A percentile compares a stretch with the other conserved stretches of the same genome.
These are phyloP conservation scores for Siderastrea radians DNA, from an alignment of 92 coral and sea anemone species.

Conservation along the genomic window DNA sequence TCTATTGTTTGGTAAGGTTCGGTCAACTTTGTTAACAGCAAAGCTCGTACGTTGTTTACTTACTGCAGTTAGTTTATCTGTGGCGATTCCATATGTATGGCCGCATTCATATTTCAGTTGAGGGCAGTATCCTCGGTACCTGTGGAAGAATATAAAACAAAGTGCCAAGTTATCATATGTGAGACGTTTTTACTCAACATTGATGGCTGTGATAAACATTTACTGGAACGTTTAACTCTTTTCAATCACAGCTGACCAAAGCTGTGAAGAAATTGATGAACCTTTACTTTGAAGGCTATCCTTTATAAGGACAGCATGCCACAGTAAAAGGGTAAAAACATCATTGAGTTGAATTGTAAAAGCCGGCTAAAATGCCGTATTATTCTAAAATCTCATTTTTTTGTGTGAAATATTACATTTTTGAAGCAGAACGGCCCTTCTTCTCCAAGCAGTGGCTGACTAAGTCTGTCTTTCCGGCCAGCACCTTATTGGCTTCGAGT, in stretches of 20 bases:
- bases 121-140: slow-evolving; percentile 98
- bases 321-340: not conserved
- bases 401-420: no score
- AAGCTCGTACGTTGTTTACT: slow-evolving; percentile 1
- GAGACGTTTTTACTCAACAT: no score
- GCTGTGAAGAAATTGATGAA: not conserved
- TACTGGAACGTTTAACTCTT: not conserved
- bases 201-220: no score
- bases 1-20: not conserved
- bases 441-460: no score
- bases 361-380: not conserved
- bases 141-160: slow-evolving; percentile 28
- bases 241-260: not conserved
- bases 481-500: no score
- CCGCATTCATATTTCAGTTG: slow-evolving; percentile 94
- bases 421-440: no score
- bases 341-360: not conserved
- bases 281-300: not conserved
- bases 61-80: slow-evolving; percentile 96
- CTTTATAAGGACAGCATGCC: not conserved
- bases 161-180: not conserved
- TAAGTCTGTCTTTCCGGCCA: no score
- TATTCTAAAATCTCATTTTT: no score
- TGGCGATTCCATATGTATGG: slow-evolving; percentile 96
- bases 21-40: not conserved